Conservation (phyloP, 2,888 invertebrate species). For the Atrina japonica region DNA sequence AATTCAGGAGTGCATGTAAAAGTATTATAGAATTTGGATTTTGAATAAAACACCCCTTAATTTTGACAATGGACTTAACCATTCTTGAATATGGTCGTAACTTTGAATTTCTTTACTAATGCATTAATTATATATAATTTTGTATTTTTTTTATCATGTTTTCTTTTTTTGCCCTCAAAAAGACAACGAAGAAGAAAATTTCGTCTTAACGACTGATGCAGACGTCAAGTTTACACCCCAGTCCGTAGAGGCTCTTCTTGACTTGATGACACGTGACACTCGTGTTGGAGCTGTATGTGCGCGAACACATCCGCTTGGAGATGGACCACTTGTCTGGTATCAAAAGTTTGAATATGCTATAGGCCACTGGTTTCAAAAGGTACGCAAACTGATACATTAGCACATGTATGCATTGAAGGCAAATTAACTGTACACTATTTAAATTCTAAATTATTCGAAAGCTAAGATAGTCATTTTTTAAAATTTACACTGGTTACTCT, state of each 20-base stretch:
- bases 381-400: conserved; percentile 34
- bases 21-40: too few relatives aligned
- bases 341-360: conserved; percentile 77
- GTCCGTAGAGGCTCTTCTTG: conserved; percentile 75
- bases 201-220: conserved; percentile 76
- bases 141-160: background rate
- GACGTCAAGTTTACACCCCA: conserved; percentile 75
- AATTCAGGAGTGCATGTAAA: too few relatives aligned
- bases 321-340: conserved; percentile 75
- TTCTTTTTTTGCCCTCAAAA: conserved; percentile 54
- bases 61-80: too few relatives aligned
- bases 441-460: too few relatives aligned
- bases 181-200: too few relatives aligned
- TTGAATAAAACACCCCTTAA: too few relatives aligned
- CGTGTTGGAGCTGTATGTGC: conserved; percentile 78
- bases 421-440: too few relatives aligned
- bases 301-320: conserved; percentile 75
- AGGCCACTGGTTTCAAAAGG: conserved; percentile 79
- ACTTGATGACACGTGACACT: conserved; percentile 73
- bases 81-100: too few relatives aligned
- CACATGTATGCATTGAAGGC: too few relatives aligned
- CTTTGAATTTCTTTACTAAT: too few relatives aligned
- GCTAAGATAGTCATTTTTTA: too few relatives aligned
- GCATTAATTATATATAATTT: background rate
- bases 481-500: too few relatives aligned